phyloP scores from a whole-genome alignment of 1,140 invertebrate genomes.

The Trypoxylus dichotomus region DNA sequence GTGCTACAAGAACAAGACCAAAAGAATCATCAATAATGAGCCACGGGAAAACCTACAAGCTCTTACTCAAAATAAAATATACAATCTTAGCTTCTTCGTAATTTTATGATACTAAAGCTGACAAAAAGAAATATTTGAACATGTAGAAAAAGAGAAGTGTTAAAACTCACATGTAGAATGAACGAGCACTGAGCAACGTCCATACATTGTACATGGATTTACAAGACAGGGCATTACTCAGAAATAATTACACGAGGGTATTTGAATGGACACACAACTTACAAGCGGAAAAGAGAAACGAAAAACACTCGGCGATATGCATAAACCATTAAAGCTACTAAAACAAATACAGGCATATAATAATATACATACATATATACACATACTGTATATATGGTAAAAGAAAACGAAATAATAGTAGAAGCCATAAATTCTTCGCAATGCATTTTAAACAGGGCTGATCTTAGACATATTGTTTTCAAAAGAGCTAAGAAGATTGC shows the following conservation, averaged over 20 bases:
- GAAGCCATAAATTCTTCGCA: not conserved
- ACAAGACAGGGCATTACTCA: slow-evolving; percentile 27
- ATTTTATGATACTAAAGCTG: not conserved
- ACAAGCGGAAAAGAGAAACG: not conserved
- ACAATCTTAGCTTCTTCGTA: not conserved
- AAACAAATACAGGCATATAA: slow-evolving; percentile 5
- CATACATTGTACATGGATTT: not conserved
- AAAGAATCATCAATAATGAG: no score
- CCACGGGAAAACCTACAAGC: no score
- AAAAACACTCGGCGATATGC: not conserved
- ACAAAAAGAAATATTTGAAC: slow-evolving; percentile 14
- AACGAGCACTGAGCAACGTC: not conserved
- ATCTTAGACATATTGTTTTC: slow-evolving; percentile 8
- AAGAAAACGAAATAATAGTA: slow-evolving; percentile 4
- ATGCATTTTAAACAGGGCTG: slow-evolving; percentile 15
- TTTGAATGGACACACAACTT: slow-evolving; percentile 11
- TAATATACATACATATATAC: not conserved
- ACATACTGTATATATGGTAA: not conserved
- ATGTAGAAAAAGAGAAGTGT: not conserved
- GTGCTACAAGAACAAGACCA: no score
- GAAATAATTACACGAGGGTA: slow-evolving; percentile 12
- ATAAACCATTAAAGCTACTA: slow-evolving; percentile 1
- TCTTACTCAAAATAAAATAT: no score
- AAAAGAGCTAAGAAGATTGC: not conserved
- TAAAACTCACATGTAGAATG: not conserved